Percentiles rank a stretch among this genome's conserved stretches.
phyloP scores from a whole-genome alignment of 2,888 invertebrate species.

The Ornithoptera alexandrae region DNA sequence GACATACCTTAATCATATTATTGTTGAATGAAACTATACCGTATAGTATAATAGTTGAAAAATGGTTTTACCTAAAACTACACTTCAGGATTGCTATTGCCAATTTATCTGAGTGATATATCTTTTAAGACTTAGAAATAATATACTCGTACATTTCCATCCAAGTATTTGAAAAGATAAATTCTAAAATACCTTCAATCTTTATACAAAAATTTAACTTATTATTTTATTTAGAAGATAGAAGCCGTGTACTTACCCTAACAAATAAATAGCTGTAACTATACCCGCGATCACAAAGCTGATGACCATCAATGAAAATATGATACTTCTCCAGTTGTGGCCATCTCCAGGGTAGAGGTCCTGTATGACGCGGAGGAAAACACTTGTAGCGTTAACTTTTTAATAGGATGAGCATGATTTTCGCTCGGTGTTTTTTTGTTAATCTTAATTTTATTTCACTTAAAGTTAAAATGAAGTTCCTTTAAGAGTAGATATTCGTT shows the following conservation, averaged over 20 bases:
- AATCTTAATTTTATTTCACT: too few species aligned
- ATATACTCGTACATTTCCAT: too few species aligned
- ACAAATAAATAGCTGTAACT: slow-evolving; percentile 92
- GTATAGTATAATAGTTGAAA: too few species aligned
- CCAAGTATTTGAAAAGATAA: too few species aligned
- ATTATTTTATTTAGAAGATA: neutral
- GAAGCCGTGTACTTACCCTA: slow-evolving; percentile 81
- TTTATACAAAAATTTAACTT: neutral
- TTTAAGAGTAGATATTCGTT: too few species aligned
- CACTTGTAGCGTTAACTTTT: neutral
- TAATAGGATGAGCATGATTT: neutral
- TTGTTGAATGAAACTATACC: neutral
- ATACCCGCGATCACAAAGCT: slow-evolving; percentile 92
- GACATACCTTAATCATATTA: slow-evolving; percentile 82
- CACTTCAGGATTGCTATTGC: too few species aligned
- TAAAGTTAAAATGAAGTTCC: too few species aligned
- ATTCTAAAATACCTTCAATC: too few species aligned
- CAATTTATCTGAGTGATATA: too few species aligned
- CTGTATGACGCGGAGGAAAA: slow-evolving; percentile 62
- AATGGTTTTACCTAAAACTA: too few species aligned
- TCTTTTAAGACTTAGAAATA: too few species aligned
- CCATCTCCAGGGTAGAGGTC: slow-evolving; percentile 90
- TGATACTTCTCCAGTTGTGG: slow-evolving; percentile 93
- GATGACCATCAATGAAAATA: slow-evolving; percentile 92
- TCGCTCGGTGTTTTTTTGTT: too few species aligned